These are phyloP conservation scores for Silvanus unidentatus DNA, from an alignment of 2,888 invertebrate species.

Conservation along the genomic window DNA sequence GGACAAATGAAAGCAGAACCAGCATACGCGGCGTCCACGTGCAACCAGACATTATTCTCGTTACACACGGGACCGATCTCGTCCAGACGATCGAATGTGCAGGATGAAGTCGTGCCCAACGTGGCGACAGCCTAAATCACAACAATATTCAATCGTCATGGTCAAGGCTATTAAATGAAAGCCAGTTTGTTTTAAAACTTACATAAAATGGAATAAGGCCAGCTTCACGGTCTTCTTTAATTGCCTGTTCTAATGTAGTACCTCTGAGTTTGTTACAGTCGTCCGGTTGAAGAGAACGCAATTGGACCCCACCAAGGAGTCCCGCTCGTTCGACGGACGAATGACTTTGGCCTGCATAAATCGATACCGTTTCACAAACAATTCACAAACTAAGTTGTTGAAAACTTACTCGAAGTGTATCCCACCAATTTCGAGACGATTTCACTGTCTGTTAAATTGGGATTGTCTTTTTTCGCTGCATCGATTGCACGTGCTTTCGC, in stretches of 20 bases:
- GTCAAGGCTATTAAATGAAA: conserved; percentile 5
- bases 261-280: conserved; percentile 67
- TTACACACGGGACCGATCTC: conserved; percentile 89
- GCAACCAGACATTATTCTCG: conserved; percentile 74
- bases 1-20: conserved; percentile 96
- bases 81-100: conserved; percentile 84
- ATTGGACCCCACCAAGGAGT: conserved; percentile 77
- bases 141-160: background rate
- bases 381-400: background rate
- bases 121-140: conserved; percentile 70
- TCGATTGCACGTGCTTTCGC: conserved; percentile 72
- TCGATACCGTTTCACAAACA: conserved; percentile 8
- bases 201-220: conserved; percentile 96
- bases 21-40: conserved; percentile 96
- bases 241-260: conserved; percentile 67
- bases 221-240: conserved; percentile 75
- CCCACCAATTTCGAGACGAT: conserved; percentile 77
- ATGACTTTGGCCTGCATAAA: conserved; percentile 72
- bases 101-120: conserved; percentile 92
- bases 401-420: conserved; percentile 72
- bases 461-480: conserved; percentile 62
- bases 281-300: conserved; percentile 70
- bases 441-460: conserved; percentile 67
- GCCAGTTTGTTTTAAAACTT: conserved; percentile 43
- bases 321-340: conserved; percentile 92